phyloP scores from a whole-genome alignment of 2,113 vertebrate genomes.

The Clupea harengus region DNA sequence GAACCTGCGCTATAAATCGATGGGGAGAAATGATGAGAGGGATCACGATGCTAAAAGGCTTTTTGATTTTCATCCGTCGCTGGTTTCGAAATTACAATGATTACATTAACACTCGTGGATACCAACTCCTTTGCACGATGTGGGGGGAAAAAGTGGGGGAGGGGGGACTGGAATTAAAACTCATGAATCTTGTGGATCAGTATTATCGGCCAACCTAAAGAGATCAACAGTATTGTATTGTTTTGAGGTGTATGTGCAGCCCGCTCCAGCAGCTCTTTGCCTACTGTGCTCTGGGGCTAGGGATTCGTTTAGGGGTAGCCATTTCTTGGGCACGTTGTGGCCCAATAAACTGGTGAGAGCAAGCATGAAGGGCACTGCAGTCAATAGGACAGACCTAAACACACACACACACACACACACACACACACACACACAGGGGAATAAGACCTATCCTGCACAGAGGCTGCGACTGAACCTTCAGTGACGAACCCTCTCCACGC shows the following conservation, averaged over 20 bases:
- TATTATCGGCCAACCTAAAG: background rate
- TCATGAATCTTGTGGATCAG: background rate
- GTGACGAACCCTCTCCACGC: background rate
- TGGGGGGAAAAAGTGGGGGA: background rate
- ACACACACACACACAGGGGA: background rate
- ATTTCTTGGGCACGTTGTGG: background rate
- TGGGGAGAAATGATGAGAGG: background rate
- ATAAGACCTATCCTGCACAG: no score
- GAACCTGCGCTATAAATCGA: background rate
- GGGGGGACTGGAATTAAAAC: background rate
- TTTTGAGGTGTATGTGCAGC: background rate
- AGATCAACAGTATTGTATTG: background rate
- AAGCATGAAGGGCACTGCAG: constrained; percentile 17
- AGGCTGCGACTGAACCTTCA: background rate
- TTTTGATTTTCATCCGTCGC: background rate
- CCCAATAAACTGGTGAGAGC: constrained; percentile 6
- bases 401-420: constrained; percentile 27
- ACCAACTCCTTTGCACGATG: background rate
- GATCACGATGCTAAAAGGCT: background rate
- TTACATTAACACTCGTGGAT: background rate
- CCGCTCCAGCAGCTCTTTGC: background rate
- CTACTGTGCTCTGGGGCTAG: background rate
- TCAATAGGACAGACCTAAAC: constrained; percentile 29
- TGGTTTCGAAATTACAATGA: background rate
- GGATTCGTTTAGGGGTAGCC: background rate